Evolutionary conservation across 2,113 vertebrate species (phyloP), one percentile per base, ranked within the genome.

Genomic region (Morphnarchus princeps): DNA sequence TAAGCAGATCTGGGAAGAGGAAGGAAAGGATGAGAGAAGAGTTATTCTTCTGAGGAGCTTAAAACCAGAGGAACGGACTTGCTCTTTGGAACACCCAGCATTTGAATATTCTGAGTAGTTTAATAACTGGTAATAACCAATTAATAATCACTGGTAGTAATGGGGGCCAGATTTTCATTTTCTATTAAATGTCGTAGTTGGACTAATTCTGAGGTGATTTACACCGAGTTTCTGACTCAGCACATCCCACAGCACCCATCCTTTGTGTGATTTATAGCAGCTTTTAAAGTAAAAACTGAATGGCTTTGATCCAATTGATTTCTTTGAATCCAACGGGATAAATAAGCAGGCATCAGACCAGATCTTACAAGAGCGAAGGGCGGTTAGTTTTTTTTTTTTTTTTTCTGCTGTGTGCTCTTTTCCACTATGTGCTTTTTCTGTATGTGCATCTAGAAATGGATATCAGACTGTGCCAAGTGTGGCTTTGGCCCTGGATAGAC

Each of bases 281-380:
- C 85, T 90, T 93, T 92, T 94, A 93, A 93, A 91, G 58, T 42
- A 72, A 87, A 71, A 92, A 59, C 32, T 45, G 38, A 20, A 40
- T 85, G 93, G 93, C 84, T 94, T 94, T 38, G 73, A 95, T 94
- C 71, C 93, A 89, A 29, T 45, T 58, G 81, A 82, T 84, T 95
- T 62, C 65, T 89, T 73, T 97, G 89, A 95, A 87, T 87, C 73
- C 91, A 85, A 16, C 2, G 6, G 81, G 89, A 93, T 82, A 97
- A 94, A 95, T 88, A 94, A 87, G 84, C 58, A 87, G 89, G 58
- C 73, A 92, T 15, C 62, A 84, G 78, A 93, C 58, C 73, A 78
- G 31, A 10, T 74, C 67, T 86, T 77, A 34, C 10, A 93, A 88
- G 32, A 95, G 52, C 57, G 82, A 95, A 84, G 61, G 43, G 36